These are phyloP conservation scores for Astyanax mexicanus DNA, from an alignment of 2,797 vertebrate species.

Conservation along the genomic window DNA sequence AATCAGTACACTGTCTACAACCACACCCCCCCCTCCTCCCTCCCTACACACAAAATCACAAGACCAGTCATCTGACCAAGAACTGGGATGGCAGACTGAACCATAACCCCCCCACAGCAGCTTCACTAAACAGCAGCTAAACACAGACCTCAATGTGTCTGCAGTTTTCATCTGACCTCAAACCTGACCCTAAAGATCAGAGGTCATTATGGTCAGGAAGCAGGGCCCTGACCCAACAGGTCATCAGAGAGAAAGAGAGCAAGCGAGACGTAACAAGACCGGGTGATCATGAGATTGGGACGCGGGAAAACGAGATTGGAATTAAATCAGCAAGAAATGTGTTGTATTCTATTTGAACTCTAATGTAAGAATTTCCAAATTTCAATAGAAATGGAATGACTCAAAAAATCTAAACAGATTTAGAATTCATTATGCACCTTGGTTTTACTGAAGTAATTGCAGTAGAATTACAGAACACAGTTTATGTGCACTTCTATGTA, in stretches of 20 bases:
- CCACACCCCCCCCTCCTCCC: slow-evolving; percentile 6
- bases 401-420: too few relatives aligned
- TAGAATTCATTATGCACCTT: too few relatives aligned
- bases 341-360: too few relatives aligned
- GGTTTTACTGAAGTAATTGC: too few relatives aligned
- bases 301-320: not conserved
- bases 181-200: slow-evolving; percentile 36
- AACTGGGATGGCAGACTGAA: not conserved
- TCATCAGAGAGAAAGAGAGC: slow-evolving; percentile 9
- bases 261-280: too few relatives aligned
- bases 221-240: not conserved
- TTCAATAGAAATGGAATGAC: too few relatives aligned
- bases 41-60: slow-evolving; percentile 66
- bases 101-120: slow-evolving; percentile 10
- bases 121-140: too few relatives aligned
- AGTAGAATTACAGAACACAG: too few relatives aligned
- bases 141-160: not conserved
- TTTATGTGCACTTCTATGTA: too few relatives aligned
- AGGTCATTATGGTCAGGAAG: slow-evolving; percentile 10
- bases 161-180: not conserved
- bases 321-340: too few relatives aligned
- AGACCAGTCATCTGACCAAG: slow-evolving; percentile 71
- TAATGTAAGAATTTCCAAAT: too few relatives aligned
- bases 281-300: not conserved
- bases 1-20: too few relatives aligned